Base-by-base conservation (phyloP, 37 sponge, comb jelly and placozoan species). In the Haliclona indistincta region DNA sequence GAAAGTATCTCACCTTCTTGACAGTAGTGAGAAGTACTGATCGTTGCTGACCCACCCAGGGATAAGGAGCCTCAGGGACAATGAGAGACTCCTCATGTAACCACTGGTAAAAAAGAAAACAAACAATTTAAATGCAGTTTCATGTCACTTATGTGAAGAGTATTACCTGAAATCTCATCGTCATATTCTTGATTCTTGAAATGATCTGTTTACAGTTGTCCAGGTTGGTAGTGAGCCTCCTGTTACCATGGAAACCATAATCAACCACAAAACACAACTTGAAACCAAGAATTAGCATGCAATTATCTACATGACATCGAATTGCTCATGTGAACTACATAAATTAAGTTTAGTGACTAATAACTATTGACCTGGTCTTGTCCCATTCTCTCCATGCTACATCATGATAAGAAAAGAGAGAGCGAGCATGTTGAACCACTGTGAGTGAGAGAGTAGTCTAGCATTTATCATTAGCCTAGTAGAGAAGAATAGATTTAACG, bases 381-480 rank as follows among this genome's bases (percentile, higher is more conserved):
- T 91, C 92, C 47, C 87, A 68, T 41, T 91, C 92, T 37, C 92
- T 86, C 92, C 92, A 91, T 4, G 87, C 79, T 23, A 82, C 54
- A 63, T 91, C 92, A 73, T 82, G 82, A 43, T 77, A 78, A 34
- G 92, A 91, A 74, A 81, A 91, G 42, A 91, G 79, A 11, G 77
- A 28, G 56, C 92, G 64, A 38, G 87, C 92, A 30, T 91, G 92
- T 22, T 82, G 83, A 7, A 78, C 67, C 33, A 86, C 68, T 4
- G 68, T 15, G 63, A 63, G 38, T 1, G 82, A 61, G 10, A 78
- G 54, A 2, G 43, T 43, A 30, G 62, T n/a, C 79, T 91, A 79
- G 38, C 79, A 86, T 33, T 74, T 78, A 32, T 91, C 92, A 43
- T 91, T 84, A 33, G 83, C 87, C 84, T 84, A 39, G n/a, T n/a